These are phyloP conservation scores for Pammene fasciana DNA, from an alignment of 2,888 invertebrate species.

Conservation along the genomic window DNA sequence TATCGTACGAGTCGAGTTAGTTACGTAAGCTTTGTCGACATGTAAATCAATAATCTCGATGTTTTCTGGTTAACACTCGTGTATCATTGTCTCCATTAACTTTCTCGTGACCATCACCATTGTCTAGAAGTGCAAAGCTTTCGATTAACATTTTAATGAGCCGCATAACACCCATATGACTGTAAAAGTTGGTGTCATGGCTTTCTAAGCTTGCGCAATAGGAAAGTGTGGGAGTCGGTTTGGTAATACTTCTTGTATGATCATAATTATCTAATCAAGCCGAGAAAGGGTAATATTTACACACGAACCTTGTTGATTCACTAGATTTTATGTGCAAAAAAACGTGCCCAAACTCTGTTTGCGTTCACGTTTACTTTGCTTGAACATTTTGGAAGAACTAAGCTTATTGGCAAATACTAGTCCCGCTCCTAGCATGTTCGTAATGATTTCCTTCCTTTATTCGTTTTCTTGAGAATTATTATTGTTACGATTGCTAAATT, in stretches of 20 bases:
- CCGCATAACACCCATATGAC: conserved; percentile 40
- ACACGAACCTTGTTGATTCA: neutral
- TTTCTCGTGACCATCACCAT: conserved; percentile 36
- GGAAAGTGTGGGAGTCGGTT: conserved; percentile 50
- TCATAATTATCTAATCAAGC: conserved; percentile 31
- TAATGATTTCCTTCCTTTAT: conserved; percentile 30
- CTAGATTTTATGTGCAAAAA: conserved; percentile 8
- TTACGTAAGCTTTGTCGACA: conserved; percentile 4
- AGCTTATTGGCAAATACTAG: neutral
- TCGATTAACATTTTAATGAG: conserved; percentile 41
- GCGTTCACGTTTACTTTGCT: conserved; percentile 7
- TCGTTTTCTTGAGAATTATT: conserved; percentile 8
- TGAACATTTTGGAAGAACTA: conserved; percentile 4
- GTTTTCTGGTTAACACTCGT: conserved; percentile 2
- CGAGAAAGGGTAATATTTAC: conserved; percentile 20
- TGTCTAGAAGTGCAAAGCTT: conserved; percentile 32
- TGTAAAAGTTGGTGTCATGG: conserved; percentile 40
- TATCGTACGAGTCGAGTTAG: conserved; percentile 18
- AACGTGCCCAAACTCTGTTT: conserved; percentile 1
- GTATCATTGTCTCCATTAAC: conserved; percentile 32
- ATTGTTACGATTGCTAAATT: conserved; percentile 33
- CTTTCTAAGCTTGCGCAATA: conserved; percentile 51
- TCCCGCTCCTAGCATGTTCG: conserved; percentile 3
- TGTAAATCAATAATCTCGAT: conserved; percentile 9
- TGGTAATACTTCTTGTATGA: conserved; percentile 44